A percentile compares a stretch with the other conserved stretches of the same genome.
Conservation (phyloP, 2,113 vertebrate genomes). For the Ia io region DNA sequence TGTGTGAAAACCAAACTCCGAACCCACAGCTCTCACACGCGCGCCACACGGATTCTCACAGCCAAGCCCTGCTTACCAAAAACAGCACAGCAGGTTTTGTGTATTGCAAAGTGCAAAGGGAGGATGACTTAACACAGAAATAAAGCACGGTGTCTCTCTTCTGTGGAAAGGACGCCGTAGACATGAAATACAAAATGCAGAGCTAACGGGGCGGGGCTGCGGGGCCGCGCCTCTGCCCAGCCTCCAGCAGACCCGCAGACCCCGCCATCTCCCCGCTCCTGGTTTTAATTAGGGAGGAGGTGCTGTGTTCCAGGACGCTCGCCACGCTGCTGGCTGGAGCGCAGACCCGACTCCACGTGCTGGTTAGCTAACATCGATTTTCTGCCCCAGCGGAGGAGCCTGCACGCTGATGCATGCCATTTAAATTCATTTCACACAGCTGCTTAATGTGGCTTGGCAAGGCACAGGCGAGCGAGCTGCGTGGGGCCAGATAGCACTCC, state of each 20-base stretch:
- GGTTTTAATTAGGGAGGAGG: slow-evolving; percentile 66
- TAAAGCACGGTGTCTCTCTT: not conserved
- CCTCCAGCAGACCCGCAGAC: no score
- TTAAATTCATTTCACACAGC: slow-evolving; percentile 81
- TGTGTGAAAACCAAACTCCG: not conserved
- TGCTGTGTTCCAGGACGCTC: slow-evolving; percentile 37
- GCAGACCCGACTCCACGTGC: slow-evolving; percentile 61
- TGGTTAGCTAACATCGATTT: slow-evolving; percentile 80
- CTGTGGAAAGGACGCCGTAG: not conserved
- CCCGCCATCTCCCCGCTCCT: not conserved
- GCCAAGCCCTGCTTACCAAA: not conserved
- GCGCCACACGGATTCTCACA: not conserved
- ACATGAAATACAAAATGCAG: slow-evolving; percentile 30
- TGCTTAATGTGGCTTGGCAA: slow-evolving; percentile 78
- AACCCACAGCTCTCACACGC: not conserved
- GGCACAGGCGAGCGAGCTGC: slow-evolving; percentile 44
- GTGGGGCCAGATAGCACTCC: slow-evolving; percentile 67
- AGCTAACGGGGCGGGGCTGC: not conserved
- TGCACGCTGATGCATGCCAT: slow-evolving; percentile 74
- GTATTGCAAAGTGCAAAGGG: not conserved
- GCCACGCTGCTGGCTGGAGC: slow-evolving; percentile 57
- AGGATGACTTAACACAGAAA: not conserved
- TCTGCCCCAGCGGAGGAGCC: slow-evolving; percentile 76
- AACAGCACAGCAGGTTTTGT: not conserved
- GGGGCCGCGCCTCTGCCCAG: no score